phyloP scores from a whole-genome alignment of 2,797 vertebrate genomes.

The Acrossocheilus fasciatus region DNA sequence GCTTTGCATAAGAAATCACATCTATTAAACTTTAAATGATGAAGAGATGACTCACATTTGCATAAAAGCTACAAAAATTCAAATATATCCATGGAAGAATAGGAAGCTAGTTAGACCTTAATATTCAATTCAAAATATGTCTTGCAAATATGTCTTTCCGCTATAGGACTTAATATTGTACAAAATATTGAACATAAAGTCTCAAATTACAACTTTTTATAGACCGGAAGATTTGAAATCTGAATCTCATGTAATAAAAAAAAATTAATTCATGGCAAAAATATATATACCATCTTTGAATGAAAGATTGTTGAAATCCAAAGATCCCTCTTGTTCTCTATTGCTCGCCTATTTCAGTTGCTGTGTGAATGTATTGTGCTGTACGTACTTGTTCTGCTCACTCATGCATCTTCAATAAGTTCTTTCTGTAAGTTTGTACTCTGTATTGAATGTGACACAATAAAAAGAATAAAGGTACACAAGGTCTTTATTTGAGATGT shows the following conservation, averaged over 20 bases:
- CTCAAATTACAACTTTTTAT: background rate
- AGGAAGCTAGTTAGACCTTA: background rate
- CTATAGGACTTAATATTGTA: background rate
- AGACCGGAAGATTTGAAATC: background rate
- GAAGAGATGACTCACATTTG: background rate
- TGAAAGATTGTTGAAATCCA: background rate
- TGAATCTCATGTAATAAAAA: background rate
- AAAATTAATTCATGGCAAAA: background rate
- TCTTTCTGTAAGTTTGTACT: background rate
- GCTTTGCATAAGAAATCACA: background rate
- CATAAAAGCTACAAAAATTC: background rate
- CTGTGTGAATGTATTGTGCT: background rate
- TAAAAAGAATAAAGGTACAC: background rate
- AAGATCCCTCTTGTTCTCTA: background rate
- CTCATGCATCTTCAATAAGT: background rate
- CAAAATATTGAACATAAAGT: background rate
- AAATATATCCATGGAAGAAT: background rate
- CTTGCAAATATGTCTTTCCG: background rate
- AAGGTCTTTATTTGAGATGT: background rate
- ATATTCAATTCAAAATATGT: background rate
- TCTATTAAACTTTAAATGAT: background rate
- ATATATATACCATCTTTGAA: background rate
- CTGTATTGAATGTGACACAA: background rate
- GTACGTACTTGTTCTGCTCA: background rate
- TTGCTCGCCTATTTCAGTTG: background rate